phyloP scores from a whole-genome alignment of 1,140 invertebrate genomes.

The Charaxes varanes region DNA sequence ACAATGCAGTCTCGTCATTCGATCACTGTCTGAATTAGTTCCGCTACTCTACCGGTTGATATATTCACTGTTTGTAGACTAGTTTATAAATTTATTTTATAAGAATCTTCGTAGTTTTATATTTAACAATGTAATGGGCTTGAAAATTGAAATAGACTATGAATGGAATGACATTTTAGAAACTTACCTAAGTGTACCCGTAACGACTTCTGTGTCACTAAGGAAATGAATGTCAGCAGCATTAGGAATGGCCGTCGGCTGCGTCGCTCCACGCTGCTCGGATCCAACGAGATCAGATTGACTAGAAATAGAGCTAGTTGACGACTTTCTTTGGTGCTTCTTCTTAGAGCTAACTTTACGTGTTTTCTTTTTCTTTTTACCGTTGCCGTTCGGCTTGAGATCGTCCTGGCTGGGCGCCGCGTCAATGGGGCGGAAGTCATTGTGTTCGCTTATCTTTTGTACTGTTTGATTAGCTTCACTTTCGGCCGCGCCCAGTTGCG shows the following conservation, averaged over 20 bases:
- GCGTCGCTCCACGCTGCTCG: conserved; percentile 45
- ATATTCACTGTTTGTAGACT: too few relatives aligned
- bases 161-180: too few relatives aligned
- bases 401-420: conserved; percentile 56
- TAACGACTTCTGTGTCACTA: conserved; percentile 91
- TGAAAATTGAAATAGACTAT: too few relatives aligned
- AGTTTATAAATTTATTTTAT: too few relatives aligned
- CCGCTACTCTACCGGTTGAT: too few relatives aligned
- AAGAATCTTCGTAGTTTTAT: too few relatives aligned
- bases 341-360: conserved; percentile 87
- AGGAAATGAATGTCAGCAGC: conserved; percentile 79
- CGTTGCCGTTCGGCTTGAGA: conserved; percentile 58
- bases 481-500: conserved; percentile 55
- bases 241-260: conserved; percentile 39
- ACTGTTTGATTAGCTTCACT: conserved; percentile 65
- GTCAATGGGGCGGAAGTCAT: conserved; percentile 77
- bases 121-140: background rate
- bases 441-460: conserved; percentile 74
- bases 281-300: conserved; percentile 62
- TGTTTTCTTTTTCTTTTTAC: conserved; percentile 83
- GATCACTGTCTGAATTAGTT: too few relatives aligned
- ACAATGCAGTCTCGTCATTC: too few relatives aligned
- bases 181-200: conserved; percentile 76
- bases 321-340: conserved; percentile 81
- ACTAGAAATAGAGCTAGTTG: conserved; percentile 72